Conservation (phyloP, 1,140 invertebrate species). For the Orius insidiosus region DNA sequence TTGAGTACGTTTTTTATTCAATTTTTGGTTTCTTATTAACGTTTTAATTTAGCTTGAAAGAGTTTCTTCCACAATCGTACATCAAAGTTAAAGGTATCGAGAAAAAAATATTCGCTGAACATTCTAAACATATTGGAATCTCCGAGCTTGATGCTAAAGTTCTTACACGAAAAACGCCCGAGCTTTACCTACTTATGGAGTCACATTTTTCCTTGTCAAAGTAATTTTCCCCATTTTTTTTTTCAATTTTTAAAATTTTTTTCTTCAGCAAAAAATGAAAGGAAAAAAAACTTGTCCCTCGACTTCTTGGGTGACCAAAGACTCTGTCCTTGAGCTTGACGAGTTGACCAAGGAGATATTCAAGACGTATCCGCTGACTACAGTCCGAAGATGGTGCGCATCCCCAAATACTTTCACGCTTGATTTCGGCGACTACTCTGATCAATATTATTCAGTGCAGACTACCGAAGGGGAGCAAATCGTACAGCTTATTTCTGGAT, state of each 20-base stretch:
- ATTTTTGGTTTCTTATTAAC: slow-evolving; percentile 19
- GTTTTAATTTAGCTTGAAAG: slow-evolving; percentile 77
- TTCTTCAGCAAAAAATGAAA: slow-evolving; percentile 75
- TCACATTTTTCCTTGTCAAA: slow-evolving; percentile 99
- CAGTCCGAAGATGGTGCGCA: slow-evolving; percentile 92
- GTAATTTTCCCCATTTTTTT: slow-evolving; percentile 28
- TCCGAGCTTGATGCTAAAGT: slow-evolving; percentile 92
- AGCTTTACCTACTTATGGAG: slow-evolving; percentile 91
- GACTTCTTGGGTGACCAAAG: slow-evolving; percentile 92
- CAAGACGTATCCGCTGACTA: slow-evolving; percentile 91
- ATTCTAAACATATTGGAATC: slow-evolving; percentile 61
- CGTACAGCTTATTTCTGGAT: slow-evolving; percentile 91
- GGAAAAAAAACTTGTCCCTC: slow-evolving; percentile 95
- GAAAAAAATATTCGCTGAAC: slow-evolving; percentile 89
- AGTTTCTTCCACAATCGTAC: slow-evolving; percentile 93
- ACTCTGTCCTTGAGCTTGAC: slow-evolving; percentile 90
- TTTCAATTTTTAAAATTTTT: slow-evolving; percentile 9
- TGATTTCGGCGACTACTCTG: slow-evolving; percentile 98
- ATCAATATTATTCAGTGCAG: slow-evolving; percentile 97
- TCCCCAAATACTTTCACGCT: slow-evolving; percentile 98
- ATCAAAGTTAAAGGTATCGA: slow-evolving; percentile 89
- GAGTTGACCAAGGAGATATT: slow-evolving; percentile 95
- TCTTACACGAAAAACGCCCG: slow-evolving; percentile 89
- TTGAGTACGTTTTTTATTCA: slow-evolving; percentile 58
- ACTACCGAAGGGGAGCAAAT: slow-evolving; percentile 98